Evolutionary conservation across 2,888 invertebrate genomes (phyloP), one percentile per base, ranked within the genome.

Genomic region (Boloria euphrosyne): DNA sequence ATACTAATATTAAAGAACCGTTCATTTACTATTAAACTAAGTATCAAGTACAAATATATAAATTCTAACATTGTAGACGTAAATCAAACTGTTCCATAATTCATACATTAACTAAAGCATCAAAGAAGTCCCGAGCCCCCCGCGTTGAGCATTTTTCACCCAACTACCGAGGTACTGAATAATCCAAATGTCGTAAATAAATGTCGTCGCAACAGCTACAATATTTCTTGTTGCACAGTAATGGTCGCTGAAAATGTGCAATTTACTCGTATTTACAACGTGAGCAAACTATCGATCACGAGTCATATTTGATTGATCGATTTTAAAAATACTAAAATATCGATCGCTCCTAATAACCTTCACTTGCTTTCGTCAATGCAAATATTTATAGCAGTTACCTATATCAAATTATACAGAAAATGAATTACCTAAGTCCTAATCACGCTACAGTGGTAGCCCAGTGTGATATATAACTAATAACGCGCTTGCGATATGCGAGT

Each of bases 1-100:
- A 38, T 10, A 38, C 31, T 38, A 38, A 38, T 38, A 38, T 38
- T 10, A 10, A 10, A 10, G 31, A 38, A 38, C 31, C 31, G 31
- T 38, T 7, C 7, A 2, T 38, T 38, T 10, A 38, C 31, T 10
- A 38, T 7, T 2, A 38, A 38, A 38, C 10, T 38, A 38, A 38
- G 10, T 38, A 38, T 10, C 10, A 38, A 38, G 31, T 10, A 38
- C 31, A 38, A 38, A 38, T 10, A 10, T 10, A 22, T 47, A 31
- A 47, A 2, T 49, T 62, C 63, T 64, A 61, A 76, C 75, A 78
- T 79, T 75, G 76, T 79, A 78, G 74, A 80, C 80, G 81, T 87
- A 88, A 86, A 84, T 85, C 84, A 82, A 82, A 76, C 81, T 84
- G 78, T 81, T 90, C 83, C 80, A 90, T 90, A 89, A 90, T 90